Evolutionary conservation across 92 coral and sea anemone species (phyloP).

Genomic region (Paragorgia papillata): DNA sequence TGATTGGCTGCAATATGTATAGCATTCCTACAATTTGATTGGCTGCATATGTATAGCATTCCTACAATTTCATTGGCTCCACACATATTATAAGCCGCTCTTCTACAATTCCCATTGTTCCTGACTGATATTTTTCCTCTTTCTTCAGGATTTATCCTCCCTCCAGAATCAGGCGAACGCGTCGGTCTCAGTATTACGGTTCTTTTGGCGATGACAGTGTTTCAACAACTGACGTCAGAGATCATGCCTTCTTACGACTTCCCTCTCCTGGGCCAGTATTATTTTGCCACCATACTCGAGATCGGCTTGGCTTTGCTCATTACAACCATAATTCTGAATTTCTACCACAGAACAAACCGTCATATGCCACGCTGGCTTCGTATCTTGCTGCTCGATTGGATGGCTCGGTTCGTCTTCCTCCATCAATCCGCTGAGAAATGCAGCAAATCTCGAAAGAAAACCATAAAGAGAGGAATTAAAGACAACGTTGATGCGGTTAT

Average conservation of each 20-base stretch:
- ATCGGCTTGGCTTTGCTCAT: conserved; percentile 80
- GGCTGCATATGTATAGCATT: too few relatives aligned
- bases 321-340: conserved; percentile 85
- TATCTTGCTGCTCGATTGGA: conserved; percentile 68
- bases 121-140: background rate
- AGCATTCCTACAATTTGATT: too few relatives aligned
- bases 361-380: conserved; percentile 81
- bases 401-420: conserved; percentile 74
- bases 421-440: conserved; percentile 53
- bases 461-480: conserved; percentile 26
- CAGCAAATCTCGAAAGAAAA: conserved; percentile 17
- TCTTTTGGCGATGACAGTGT: conserved; percentile 94
- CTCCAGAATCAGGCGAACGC: conserved; percentile 96
- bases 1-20: too few relatives aligned
- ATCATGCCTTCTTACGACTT: conserved; percentile 93
- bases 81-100: too few relatives aligned
- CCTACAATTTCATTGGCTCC: too few relatives aligned
- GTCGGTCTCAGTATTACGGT: conserved; percentile 94
- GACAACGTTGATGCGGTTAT: conserved; percentile 29
- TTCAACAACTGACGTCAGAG: conserved; percentile 93
- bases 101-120: background rate
- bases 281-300: conserved; percentile 87
- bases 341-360: conserved; percentile 85
- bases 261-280: conserved; percentile 91
- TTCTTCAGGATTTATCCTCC: conserved; percentile 67